phyloP scores from a whole-genome alignment of 2,797 vertebrate species.

The Furcifer pardalis region DNA sequence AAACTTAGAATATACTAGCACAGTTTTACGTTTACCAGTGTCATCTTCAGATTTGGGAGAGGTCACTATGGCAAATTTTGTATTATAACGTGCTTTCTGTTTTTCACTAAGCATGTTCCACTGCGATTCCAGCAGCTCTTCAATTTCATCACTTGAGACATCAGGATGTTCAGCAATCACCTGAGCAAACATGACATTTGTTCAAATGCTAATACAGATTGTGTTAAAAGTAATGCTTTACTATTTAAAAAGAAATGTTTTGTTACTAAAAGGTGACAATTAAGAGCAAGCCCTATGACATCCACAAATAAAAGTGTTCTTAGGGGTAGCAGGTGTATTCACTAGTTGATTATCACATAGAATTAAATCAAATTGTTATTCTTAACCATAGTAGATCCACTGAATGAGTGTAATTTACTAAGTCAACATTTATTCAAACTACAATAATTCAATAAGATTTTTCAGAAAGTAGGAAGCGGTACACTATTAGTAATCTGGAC shows the following conservation, averaged over 20 bases:
- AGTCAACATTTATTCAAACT: no score
- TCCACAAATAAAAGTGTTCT: neutral
- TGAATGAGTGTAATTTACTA: no score
- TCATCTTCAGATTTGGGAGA: constrained; percentile 75
- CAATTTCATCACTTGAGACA: constrained; percentile 80
- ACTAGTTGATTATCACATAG: neutral
- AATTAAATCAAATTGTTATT: no score
- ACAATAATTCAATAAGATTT: no score
- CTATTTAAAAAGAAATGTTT: neutral
- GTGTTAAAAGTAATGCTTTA: no score
- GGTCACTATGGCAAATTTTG: constrained; percentile 83
- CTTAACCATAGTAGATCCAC: no score
- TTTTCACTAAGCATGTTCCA: constrained; percentile 86
- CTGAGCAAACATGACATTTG: constrained; percentile 58
- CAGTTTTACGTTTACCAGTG: constrained; percentile 80
- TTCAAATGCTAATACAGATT: neutral
- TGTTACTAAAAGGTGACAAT: neutral
- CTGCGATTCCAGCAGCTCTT: constrained; percentile 81
- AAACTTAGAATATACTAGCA: constrained; percentile 70
- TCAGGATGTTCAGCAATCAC: constrained; percentile 82
- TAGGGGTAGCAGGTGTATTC: neutral
- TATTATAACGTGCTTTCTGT: constrained; percentile 81
- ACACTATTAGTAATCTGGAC: neutral
- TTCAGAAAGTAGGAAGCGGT: neutral
- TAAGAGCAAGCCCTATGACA: neutral